Evolutionary conservation across 2,797 vertebrate genomes (phyloP).

Genomic region (Nannoperca australis): DNA sequence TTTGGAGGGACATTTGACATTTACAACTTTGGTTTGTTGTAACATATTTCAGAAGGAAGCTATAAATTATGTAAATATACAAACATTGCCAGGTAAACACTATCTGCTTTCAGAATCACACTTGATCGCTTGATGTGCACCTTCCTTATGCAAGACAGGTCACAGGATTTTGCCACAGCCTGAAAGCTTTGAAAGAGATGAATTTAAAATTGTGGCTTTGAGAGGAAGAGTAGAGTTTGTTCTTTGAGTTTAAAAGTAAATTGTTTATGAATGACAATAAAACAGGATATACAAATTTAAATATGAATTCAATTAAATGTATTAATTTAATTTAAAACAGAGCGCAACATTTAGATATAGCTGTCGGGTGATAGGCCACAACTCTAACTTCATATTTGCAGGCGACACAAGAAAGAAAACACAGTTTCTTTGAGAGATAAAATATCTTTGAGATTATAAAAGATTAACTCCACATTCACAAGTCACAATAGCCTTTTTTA

Average conservation of each 20-base stretch:
- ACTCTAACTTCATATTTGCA: background rate
- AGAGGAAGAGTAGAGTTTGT: background rate
- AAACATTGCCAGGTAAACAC: background rate
- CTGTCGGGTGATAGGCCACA: background rate
- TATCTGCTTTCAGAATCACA: background rate
- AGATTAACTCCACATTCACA: conserved; percentile 54
- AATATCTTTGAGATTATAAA: conserved; percentile 45
- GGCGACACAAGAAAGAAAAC: background rate
- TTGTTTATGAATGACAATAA: background rate
- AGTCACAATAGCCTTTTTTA: conserved; percentile 33
- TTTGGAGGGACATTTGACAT: background rate
- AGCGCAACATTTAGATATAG: background rate
- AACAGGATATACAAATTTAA: background rate
- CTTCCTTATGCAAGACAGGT: background rate
- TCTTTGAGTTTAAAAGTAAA: background rate
- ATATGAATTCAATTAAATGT: background rate
- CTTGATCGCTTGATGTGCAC: background rate
- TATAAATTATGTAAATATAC: background rate
- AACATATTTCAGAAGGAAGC: background rate
- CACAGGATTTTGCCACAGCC: background rate
- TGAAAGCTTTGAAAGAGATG: background rate
- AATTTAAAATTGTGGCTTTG: background rate
- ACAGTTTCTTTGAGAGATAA: conserved; percentile 19
- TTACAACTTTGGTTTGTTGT: conserved; percentile 2
- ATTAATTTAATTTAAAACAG: background rate